Conservation (phyloP, 2,888 invertebrate species). For the Xestia rhomboidea region DNA sequence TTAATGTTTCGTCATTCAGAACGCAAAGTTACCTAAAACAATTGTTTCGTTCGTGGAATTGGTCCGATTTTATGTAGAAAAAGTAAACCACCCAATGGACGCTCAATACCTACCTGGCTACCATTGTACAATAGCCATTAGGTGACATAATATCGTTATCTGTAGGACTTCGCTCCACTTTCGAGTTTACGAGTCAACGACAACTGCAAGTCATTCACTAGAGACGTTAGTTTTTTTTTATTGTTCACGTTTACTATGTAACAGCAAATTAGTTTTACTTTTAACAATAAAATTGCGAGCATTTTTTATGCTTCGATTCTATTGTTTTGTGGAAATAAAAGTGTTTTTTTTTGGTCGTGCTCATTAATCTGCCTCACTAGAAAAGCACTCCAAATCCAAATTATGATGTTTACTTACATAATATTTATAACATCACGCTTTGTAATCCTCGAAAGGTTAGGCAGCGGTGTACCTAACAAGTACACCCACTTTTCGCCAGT, state of each 20-base stretch:
- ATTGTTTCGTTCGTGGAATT: too few relatives aligned
- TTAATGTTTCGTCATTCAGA: too few relatives aligned
- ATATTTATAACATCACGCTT: background rate
- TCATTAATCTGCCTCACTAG: background rate
- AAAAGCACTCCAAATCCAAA: background rate
- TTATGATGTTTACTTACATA: background rate
- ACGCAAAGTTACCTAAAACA: too few relatives aligned
- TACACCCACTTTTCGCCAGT: background rate
- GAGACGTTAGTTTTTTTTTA: conserved; percentile 6
- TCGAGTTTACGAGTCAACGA: conserved; percentile 41
- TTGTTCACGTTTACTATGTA: conserved; percentile 40
- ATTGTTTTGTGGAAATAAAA: conserved; percentile 7
- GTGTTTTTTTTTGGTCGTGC: background rate
- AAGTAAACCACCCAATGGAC: conserved; percentile 10
- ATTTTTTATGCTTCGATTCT: background rate
- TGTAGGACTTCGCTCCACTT: conserved; percentile 45
- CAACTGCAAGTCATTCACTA: conserved; percentile 39
- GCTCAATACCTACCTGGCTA: background rate
- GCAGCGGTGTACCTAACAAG: too few relatives aligned
- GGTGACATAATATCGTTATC: conserved; percentile 54
- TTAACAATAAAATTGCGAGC: conserved; percentile 12
- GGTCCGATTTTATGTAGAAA: background rate
- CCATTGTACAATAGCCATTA: conserved; percentile 18
- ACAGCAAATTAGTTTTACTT: conserved; percentile 22
- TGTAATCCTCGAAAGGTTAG: background rate